Evolutionary conservation across 2,888 invertebrate genomes (phyloP).

Genomic region (Chouioia cunea): DNA sequence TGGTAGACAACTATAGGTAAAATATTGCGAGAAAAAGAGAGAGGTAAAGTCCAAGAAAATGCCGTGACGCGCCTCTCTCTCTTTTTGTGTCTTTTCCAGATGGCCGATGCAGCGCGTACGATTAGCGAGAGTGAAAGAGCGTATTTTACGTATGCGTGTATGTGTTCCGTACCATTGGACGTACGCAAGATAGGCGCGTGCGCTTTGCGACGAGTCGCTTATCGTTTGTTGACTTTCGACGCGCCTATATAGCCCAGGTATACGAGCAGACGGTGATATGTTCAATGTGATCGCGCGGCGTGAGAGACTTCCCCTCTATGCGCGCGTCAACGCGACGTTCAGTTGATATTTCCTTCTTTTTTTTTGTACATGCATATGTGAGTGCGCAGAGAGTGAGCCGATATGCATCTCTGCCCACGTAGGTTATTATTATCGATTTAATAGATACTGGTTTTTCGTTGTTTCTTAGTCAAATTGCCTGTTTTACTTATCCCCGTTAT

Average conservation of each 20-base stretch:
- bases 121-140: slow-evolving; percentile 13
- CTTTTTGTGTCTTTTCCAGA: no score
- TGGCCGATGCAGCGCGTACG: no score
- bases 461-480: slow-evolving; percentile 54
- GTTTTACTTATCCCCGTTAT: slow-evolving; percentile 53
- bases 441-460: slow-evolving; percentile 51
- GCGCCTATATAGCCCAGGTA: slow-evolving; percentile 1
- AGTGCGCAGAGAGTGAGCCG: slow-evolving; percentile 15
- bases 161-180: slow-evolving; percentile 16
- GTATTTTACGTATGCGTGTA: slow-evolving; percentile 21
- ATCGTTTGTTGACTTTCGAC: slow-evolving; percentile 25
- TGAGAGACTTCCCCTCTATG: no score
- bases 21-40: neutral
- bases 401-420: slow-evolving; percentile 28
- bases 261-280: slow-evolving; percentile 16
- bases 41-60: neutral
- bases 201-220: slow-evolving; percentile 14
- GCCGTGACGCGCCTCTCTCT: neutral
- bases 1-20: slow-evolving; percentile 66
- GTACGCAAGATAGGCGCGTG: slow-evolving; percentile 10
- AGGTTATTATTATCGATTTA: slow-evolving; percentile 27
- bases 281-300: slow-evolving; percentile 6
- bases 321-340: slow-evolving; percentile 2
- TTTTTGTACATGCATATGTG: no score
- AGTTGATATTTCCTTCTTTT: neutral